A percentile compares a stretch with the other conserved stretches of the same genome.
Conservation (phyloP, 2,113 vertebrate species). For the Hiodon tergisus region DNA sequence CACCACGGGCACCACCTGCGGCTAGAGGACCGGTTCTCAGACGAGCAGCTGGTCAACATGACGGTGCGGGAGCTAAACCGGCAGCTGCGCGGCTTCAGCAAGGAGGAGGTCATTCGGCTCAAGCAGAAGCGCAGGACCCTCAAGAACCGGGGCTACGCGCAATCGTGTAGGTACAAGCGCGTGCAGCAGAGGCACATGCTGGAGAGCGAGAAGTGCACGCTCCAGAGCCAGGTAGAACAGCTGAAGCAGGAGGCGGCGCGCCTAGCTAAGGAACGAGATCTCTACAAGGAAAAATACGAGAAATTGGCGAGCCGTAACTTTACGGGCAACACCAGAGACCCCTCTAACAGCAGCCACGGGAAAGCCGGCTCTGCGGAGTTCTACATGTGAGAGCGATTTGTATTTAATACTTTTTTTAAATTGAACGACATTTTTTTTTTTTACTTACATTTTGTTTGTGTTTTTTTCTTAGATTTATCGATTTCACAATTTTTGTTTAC, state of each 20-base stretch:
- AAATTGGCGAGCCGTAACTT: slow-evolving; percentile 81
- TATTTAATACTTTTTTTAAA: slow-evolving; percentile 33
- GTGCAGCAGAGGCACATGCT: slow-evolving; percentile 96
- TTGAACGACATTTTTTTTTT: slow-evolving; percentile 19
- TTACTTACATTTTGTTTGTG: slow-evolving; percentile 25
- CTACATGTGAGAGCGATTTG: slow-evolving; percentile 77
- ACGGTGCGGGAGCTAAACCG: slow-evolving; percentile 95
- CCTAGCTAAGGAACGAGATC: slow-evolving; percentile 89
- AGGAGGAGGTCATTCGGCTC: slow-evolving; percentile 95
- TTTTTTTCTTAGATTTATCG: slow-evolving; percentile 43
- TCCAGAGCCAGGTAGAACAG: slow-evolving; percentile 92
- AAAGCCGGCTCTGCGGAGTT: slow-evolving; percentile 73
- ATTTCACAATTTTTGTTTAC: slow-evolving; percentile 45
- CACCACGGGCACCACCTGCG: slow-evolving; percentile 76
- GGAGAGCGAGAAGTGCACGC: slow-evolving; percentile 91
- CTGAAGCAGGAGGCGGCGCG: slow-evolving; percentile 88
- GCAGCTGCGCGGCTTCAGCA: slow-evolving; percentile 94
- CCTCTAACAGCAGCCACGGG: slow-evolving; percentile 53
- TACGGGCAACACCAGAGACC: slow-evolving; percentile 60
- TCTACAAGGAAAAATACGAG: slow-evolving; percentile 97
- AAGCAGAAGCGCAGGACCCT: slow-evolving; percentile 98
- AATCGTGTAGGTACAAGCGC: slow-evolving; percentile 95
- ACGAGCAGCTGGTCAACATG: slow-evolving; percentile 98
- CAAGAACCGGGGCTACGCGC: slow-evolving; percentile 98
- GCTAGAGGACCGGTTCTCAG: slow-evolving; percentile 93